Percentiles rank a stretch among this genome's conserved stretches.
These are phyloP conservation scores for Hexactinellida sp. DNA, from an alignment of 37 sponge, comb jelly and placozoan genomes.

Conservation along the genomic window DNA sequence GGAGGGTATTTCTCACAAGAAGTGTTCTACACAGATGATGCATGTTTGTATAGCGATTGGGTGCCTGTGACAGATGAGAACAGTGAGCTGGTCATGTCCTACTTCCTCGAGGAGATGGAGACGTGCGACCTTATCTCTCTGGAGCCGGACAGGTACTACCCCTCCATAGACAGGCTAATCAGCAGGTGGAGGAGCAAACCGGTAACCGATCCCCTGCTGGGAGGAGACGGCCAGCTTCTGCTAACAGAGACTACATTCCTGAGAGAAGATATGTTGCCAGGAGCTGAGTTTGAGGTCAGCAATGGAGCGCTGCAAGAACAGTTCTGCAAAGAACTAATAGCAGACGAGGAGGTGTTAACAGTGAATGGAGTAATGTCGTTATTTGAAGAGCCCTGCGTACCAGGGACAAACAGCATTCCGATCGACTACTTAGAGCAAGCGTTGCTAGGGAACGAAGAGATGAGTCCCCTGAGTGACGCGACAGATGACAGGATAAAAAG, in stretches of 20 bases:
- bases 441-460: background rate
- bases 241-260: background rate
- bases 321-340: background rate
- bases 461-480: background rate
- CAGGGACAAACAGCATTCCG: background rate
- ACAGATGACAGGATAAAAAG: background rate
- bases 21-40: background rate
- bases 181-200: constrained; percentile 1
- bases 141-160: background rate
- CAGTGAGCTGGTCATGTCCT: background rate
- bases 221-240: background rate
- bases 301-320: background rate
- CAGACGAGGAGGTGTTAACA: background rate
- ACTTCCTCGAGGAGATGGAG: background rate
- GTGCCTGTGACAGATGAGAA: background rate
- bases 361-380: background rate
- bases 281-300: background rate
- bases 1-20: background rate
- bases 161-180: background rate
- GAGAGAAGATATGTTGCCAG: background rate
- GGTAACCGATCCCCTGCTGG: background rate
- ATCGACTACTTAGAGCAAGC: background rate
- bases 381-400: background rate
- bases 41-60: background rate
- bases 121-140: background rate